Evolutionary conservation across 2,888 invertebrate genomes (phyloP), one percentile per base, ranked within the genome.

Genomic region (Calliopum simillimum): DNA sequence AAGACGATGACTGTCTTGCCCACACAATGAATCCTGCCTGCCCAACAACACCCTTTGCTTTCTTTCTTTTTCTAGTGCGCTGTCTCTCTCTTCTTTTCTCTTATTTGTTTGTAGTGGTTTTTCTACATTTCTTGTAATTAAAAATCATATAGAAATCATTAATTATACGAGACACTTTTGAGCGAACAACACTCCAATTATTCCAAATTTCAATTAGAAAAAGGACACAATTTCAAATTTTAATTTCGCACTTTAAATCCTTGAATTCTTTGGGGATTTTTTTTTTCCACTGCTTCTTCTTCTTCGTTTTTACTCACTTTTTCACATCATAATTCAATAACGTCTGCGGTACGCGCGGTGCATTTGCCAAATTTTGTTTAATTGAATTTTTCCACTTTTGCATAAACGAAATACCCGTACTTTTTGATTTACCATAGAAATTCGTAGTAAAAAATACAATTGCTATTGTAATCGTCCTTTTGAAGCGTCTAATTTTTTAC

Each of bases 291-390:
- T 47, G 14, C n/a, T 4, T 51, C 43, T 19, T 53, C 53, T 25
- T 16, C 25, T 6, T 56, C 58, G 25, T 25, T 56, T 53, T 67
- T 67, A 67, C 67, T 67, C 67, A 67, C 67, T 59, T 49, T 33
- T 67, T 59, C 67, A 67, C 67, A 67, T 59, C 6, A 58, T 33
- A 33, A 33, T 49, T 67, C 66, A 43, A 55, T 56, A 43, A 46
- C 55, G 47, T 56, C 33, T 66, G 25, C 46, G 33, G 23, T 46
- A 43, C 55, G 55, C 53, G 33, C 46, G 63, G 21, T 13, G 49
- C 11, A 59, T 46, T 44, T 61, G 19, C 16, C 19, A 63, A 16
- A 41, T 33, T 8, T 33, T 8, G 33, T 51, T 64, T 8, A 47
- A 49, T 21, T 13, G 47, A 63, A 23, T 49, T 63, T 63, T 56